Conservation (phyloP, 2,888 invertebrate species). For the Eudemis profundana region DNA sequence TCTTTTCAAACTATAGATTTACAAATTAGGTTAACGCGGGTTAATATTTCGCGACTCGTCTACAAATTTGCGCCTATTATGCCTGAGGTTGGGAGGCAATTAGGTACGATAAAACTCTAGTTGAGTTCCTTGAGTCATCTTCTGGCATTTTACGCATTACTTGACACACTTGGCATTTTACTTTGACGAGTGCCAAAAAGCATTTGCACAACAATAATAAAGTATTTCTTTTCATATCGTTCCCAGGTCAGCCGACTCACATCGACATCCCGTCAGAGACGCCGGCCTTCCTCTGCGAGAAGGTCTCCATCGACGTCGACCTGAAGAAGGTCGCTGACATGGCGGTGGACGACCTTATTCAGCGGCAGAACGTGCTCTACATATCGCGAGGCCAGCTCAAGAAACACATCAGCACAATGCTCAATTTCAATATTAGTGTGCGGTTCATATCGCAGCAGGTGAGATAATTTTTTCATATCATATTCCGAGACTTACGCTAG, state of each 20-base stretch:
- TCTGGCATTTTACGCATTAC: too few relatives aligned
- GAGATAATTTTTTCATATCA: constrained; percentile 20
- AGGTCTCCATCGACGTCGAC: constrained; percentile 95
- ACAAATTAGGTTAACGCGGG: too few relatives aligned
- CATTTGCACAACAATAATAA: too few relatives aligned
- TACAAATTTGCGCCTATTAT: too few relatives aligned
- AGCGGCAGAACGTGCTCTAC: constrained; percentile 93
- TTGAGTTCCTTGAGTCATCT: too few relatives aligned
- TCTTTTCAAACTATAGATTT: too few relatives aligned
- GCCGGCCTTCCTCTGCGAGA: constrained; percentile 96
- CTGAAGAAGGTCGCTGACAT: constrained; percentile 95
- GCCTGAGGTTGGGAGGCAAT: too few relatives aligned
- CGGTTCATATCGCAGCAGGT: constrained; percentile 97
- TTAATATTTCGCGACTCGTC: too few relatives aligned
- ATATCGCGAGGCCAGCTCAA: constrained; percentile 94
- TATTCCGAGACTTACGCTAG: too few relatives aligned
- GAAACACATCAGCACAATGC: constrained; percentile 95
- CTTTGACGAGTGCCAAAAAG: background rate
- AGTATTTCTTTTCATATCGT: background rate
- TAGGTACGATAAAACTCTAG: too few relatives aligned
- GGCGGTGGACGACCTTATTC: constrained; percentile 93
- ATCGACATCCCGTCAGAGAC: constrained; percentile 88
- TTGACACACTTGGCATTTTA: too few relatives aligned
- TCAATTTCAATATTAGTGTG: constrained; percentile 95
- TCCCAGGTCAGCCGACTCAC: constrained; percentile 64